These are phyloP conservation scores for Cossypha dichroa DNA, from an alignment of 2,797 vertebrate genomes.

Conservation along the genomic window DNA sequence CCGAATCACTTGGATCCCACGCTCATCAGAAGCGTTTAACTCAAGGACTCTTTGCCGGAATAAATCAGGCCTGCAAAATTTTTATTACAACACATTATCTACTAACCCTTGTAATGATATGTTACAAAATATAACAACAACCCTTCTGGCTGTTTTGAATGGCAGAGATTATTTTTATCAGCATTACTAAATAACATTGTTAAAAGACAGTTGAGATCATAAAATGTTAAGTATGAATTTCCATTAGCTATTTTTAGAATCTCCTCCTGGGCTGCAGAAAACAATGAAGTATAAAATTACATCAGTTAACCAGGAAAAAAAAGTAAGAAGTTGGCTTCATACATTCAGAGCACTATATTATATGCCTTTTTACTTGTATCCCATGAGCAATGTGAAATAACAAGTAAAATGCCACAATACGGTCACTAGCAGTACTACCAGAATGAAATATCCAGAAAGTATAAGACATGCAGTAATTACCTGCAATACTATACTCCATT, in stretches of 20 bases:
- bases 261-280: not conserved
- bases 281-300: not conserved
- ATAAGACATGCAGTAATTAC: not conserved
- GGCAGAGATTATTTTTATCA: not conserved
- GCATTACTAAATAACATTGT: not conserved
- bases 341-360: not conserved
- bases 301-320: not conserved
- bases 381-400: not conserved
- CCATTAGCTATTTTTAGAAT: not conserved
- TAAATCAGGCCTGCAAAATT: conserved; percentile 84
- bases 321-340: not conserved
- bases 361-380: not conserved
- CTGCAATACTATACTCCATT: not conserved
- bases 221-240: not conserved
- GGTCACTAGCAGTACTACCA: not conserved
- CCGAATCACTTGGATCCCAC: conserved; percentile 95
- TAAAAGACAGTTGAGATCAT: not conserved
- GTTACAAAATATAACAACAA: not conserved
- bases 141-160: not conserved
- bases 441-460: not conserved
- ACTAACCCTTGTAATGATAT: not conserved
- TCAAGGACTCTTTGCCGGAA: conserved; percentile 93
- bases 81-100: not conserved
- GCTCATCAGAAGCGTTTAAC: conserved; percentile 96
- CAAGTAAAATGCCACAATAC: not conserved